A percentile compares a stretch with the other conserved stretches of the same genome.
Conservation (phyloP, 2,888 invertebrate genomes). For the Dryobota labecula region DNA sequence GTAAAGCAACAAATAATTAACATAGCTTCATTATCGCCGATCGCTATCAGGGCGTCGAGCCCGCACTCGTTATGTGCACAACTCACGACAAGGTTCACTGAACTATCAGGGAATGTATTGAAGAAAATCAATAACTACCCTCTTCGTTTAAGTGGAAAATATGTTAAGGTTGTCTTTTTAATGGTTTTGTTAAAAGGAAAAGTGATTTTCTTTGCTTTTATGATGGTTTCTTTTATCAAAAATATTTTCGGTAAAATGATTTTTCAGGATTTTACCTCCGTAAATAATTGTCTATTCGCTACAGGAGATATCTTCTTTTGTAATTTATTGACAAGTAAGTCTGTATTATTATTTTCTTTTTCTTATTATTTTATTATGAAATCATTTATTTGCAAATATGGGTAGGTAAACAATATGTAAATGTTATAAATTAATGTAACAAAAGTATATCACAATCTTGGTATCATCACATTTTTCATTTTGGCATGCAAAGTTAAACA, state of each 20-base stretch:
- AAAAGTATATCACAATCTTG: not conserved
- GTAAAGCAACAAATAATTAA: slow-evolving; percentile 43
- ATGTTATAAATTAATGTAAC: not conserved
- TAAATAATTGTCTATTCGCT: not conserved
- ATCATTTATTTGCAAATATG: not conserved
- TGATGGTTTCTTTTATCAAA: not conserved
- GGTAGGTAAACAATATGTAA: not conserved
- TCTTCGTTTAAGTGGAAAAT: slow-evolving; percentile 38
- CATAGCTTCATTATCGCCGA: slow-evolving; percentile 58
- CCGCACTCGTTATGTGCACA: slow-evolving; percentile 50
- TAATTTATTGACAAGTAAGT: not conserved
- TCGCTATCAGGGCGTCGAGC: slow-evolving; percentile 57
- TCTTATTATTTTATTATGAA: not conserved
- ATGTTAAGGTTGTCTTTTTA: slow-evolving; percentile 31
- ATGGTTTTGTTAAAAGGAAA: slow-evolving; percentile 11
- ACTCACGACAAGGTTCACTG: slow-evolving; percentile 66
- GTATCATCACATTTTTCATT: not conserved
- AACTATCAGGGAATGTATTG: slow-evolving; percentile 51
- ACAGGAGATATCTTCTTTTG: not conserved
- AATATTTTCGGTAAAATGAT: not conserved
- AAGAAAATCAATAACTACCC: slow-evolving; percentile 60
- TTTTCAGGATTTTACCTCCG: not conserved
- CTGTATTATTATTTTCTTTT: not conserved
- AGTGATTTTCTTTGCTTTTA: slow-evolving; percentile 4
- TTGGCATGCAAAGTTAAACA: not conserved